phyloP scores from a whole-genome alignment of 2,113 vertebrate species.

The Oreochromis tanganicae region DNA sequence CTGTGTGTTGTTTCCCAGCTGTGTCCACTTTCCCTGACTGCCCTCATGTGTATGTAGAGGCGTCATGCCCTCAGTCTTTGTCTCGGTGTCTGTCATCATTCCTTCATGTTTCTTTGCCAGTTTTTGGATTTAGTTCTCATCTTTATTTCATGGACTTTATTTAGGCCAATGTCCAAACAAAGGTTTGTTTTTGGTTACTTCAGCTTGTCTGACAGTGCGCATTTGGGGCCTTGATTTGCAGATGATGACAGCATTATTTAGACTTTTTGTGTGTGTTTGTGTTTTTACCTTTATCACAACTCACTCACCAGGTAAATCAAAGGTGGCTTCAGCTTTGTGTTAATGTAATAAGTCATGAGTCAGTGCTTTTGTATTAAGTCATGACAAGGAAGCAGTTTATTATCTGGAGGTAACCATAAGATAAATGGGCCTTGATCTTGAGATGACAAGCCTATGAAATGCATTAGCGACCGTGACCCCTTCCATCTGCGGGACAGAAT shows the following conservation, averaged over 20 bases:
- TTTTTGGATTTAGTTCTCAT: not conserved
- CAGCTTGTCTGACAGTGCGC: not conserved
- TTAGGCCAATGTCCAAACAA: not conserved
- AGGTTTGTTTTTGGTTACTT: not conserved
- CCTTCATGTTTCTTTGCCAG: not conserved
- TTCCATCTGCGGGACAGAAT: not conserved
- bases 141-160: not conserved
- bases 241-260: not conserved
- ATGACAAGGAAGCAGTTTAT: not conserved
- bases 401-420: not conserved
- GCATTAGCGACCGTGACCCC: not conserved
- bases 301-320: not conserved
- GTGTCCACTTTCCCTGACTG: not conserved
- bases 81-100: not conserved
- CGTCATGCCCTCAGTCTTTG: not conserved
- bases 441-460: not conserved
- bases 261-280: not conserved
- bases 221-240: not conserved
- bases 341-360: not conserved
- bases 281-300: not conserved
- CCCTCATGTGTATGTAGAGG: not conserved
- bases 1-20: not conserved
- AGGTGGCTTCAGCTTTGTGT: not conserved
- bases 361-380: not conserved
- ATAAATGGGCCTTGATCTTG: not conserved